A percentile compares a stretch with the other conserved stretches of the same genome.
Evolutionary conservation across 2,888 invertebrate species (phyloP).

Genomic region (Lasioglossum vierecki): DNA sequence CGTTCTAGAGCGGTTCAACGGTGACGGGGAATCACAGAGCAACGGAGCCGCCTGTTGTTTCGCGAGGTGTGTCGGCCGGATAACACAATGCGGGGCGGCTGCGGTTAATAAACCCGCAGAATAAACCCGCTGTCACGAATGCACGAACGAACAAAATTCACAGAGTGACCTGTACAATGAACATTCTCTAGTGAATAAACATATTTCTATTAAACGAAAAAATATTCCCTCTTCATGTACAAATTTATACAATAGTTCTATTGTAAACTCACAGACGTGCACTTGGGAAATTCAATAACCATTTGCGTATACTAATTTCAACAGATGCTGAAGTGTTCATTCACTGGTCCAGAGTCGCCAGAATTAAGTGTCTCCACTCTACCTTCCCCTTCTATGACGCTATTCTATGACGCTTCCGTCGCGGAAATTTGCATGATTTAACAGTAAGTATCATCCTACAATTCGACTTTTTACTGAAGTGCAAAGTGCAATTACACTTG

Average conservation of each 20-base stretch:
- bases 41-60: background rate
- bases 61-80: conserved; percentile 1
- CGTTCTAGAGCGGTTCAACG: background rate
- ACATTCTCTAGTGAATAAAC: background rate
- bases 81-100: background rate
- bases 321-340: background rate
- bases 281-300: background rate
- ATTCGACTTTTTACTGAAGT: too few relatives aligned
- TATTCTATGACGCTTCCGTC: too few relatives aligned
- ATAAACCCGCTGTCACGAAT: conserved; percentile 12
- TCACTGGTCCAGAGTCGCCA: background rate
- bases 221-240: background rate
- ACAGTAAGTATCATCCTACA: too few relatives aligned
- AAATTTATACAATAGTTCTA: background rate
- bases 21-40: background rate
- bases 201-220: background rate
- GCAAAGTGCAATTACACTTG: too few relatives aligned
- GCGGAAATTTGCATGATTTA: too few relatives aligned
- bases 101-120: conserved; percentile 26
- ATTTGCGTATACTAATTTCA: background rate
- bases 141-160: background rate
- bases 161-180: background rate
- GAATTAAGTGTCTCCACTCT: too few relatives aligned
- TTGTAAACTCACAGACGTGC: background rate
- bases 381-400: too few relatives aligned